phyloP scores from a whole-genome alignment of 2,113 vertebrate species.

The Pygathrix nemaeus region DNA sequence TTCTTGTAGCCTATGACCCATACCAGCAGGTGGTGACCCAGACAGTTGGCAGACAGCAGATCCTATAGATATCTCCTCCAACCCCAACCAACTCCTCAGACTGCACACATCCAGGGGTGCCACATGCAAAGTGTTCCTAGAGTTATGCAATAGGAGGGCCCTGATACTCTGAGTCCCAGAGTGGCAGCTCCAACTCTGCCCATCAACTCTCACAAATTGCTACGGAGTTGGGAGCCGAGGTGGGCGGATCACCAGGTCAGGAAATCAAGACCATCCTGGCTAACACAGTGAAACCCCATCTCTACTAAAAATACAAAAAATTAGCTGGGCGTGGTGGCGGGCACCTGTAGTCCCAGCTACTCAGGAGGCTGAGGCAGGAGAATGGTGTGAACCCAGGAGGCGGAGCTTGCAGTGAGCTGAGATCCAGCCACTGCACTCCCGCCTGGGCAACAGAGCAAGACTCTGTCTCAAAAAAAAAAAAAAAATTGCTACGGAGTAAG shows the following conservation, averaged over 20 bases:
- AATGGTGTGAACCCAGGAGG: too few relatives aligned
- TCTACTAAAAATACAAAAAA: too few relatives aligned
- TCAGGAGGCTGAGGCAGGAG: too few relatives aligned
- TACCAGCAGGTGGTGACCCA: not conserved
- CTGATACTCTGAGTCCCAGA: not conserved
- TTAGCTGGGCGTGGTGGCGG: rapidly evolving
- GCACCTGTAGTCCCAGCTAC: too few relatives aligned
- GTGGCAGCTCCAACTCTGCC: not conserved
- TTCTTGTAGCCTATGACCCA: not conserved
- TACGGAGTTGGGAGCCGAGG: not conserved
- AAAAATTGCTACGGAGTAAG: not conserved
- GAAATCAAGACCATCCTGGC: too few relatives aligned
- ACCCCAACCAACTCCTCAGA: not conserved
- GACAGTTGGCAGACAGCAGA: not conserved
- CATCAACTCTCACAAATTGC: not conserved
- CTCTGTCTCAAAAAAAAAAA: too few relatives aligned
- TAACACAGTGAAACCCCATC: too few relatives aligned
- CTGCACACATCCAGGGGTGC: not conserved
- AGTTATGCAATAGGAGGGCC: not conserved
- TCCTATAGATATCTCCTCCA: not conserved
- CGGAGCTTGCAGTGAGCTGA: too few relatives aligned
- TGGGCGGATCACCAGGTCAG: too few relatives aligned
- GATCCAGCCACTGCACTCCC: too few relatives aligned
- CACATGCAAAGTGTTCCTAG: too few relatives aligned
- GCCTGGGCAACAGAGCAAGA: too few relatives aligned